Evolutionary conservation across 2,113 vertebrate genomes (phyloP), one percentile per base, ranked within the genome.

Genomic region (Fukomys damarensis): DNA sequence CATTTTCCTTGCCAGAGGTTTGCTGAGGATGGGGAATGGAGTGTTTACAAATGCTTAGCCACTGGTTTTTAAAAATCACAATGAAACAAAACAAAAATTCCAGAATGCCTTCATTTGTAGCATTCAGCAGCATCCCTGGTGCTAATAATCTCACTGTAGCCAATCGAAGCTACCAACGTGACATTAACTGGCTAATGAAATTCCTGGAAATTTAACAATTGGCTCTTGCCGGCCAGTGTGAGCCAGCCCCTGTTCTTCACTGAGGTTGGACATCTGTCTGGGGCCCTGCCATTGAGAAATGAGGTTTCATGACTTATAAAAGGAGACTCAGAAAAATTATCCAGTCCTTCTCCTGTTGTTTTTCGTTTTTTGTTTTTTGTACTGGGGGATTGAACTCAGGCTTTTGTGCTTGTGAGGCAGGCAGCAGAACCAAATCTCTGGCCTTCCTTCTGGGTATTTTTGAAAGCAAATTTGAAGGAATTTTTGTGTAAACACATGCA

Each of bases 21-120:
- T 77, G 7, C 58, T 74, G 83, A 79, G 46, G 70, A 28, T 85
- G 56, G 35, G 35, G 38, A 74, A 70, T 32, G 22, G 0, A 32
- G 10, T 66, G 24, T 65, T 90, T n/a, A 26, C 63, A 87, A 93
- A 79, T 96, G 32, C 90, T 90, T 95, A 86, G 52, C 41, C 43
- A 86, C 35, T 58, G 82, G 8, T 8, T 94, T 43, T 95, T 52
- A 89, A 76, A 81, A 76, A 49, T 52, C 68, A 89, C 88, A 46
- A 76, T 24, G 13, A 46, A 76, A 46, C 11, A 13, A 54, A 41
- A 66, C n/a, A 77, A 49, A 49, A 76, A 28, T 76, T 20, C 11
- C 32, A 32, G 38, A 68, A 49, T 59, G 24, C 35, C 77, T 54
- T 80, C 30, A 88, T 80, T 77, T 76, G 61, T 63, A 88, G 77